phyloP scores from a whole-genome alignment of 1,140 invertebrate genomes.

The Drosophila miranda region DNA sequence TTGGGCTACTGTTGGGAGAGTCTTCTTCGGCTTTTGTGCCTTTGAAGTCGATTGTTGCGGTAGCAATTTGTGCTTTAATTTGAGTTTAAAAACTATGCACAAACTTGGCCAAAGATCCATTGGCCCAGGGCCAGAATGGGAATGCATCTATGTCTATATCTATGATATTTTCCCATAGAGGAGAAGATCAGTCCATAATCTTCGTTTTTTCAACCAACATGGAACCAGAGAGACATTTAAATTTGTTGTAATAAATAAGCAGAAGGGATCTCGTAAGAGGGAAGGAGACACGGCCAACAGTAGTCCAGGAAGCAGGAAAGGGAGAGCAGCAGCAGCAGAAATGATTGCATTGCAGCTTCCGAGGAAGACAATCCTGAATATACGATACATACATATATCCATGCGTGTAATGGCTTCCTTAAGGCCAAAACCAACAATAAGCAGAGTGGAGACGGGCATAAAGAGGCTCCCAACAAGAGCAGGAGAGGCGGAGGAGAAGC shows the following conservation, averaged over 20 bases:
- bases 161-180: background rate
- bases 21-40: conserved; percentile 40
- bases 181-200: background rate
- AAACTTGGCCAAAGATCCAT: conserved; percentile 44
- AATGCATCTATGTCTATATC: conserved; percentile 21
- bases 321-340: conserved; percentile 35
- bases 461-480: background rate
- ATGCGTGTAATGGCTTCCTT: conserved; percentile 81
- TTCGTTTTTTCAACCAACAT: conserved; percentile 14
- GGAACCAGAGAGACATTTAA: conserved; percentile 68
- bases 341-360: conserved; percentile 65
- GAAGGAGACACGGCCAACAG: conserved; percentile 19
- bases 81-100: conserved; percentile 79
- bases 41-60: conserved; percentile 71
- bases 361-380: conserved; percentile 19
- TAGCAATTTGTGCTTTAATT: conserved; percentile 81
- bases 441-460: conserved; percentile 4
- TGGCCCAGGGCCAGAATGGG: conserved; percentile 18
- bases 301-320: conserved; percentile 3
- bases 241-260: conserved; percentile 76
- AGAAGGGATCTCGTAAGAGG: conserved; percentile 22
- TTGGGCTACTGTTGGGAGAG: conserved; percentile 55
- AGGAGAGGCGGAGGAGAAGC: no score
- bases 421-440: conserved; percentile 46
- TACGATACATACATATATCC: background rate